A percentile compares a stretch with the other conserved stretches of the same genome.
These are phyloP conservation scores for Aphaenogaster ashmeadi DNA, from an alignment of 1,140 invertebrate genomes.

Conservation along the genomic window DNA sequence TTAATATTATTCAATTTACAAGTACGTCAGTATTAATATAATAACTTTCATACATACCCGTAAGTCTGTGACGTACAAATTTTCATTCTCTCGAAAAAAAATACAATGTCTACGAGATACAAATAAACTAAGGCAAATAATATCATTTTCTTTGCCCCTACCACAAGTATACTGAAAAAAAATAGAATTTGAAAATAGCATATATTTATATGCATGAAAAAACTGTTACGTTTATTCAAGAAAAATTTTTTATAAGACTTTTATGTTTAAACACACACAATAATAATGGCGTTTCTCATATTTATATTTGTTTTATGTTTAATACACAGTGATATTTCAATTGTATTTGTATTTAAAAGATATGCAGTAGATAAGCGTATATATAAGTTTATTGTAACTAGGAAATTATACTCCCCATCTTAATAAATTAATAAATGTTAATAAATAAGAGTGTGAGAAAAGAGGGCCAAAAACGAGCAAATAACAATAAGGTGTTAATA, in stretches of 20 bases:
- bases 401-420: no score
- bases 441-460: no score
- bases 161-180: constrained; percentile 79
- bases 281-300: no score
- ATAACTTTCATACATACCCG: constrained; percentile 64
- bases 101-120: constrained; percentile 80
- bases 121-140: constrained; percentile 70
- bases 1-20: constrained; percentile 13
- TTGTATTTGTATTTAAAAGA: no score
- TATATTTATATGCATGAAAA: neutral
- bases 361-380: no score
- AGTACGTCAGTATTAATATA: neutral
- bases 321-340: no score
- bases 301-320: no score
- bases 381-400: no score
- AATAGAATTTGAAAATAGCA: neutral
- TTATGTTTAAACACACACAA: no score
- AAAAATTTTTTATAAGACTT: neutral
- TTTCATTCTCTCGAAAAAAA: constrained; percentile 64
- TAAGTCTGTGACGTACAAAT: constrained; percentile 73
- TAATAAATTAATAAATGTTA: no score
- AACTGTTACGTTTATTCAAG: neutral
- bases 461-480: no score
- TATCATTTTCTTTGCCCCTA: constrained; percentile 72
- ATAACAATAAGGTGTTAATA: no score